Base-by-base conservation (phyloP, 2,113 vertebrate species). In the Pomatostomus ruficeps region DNA sequence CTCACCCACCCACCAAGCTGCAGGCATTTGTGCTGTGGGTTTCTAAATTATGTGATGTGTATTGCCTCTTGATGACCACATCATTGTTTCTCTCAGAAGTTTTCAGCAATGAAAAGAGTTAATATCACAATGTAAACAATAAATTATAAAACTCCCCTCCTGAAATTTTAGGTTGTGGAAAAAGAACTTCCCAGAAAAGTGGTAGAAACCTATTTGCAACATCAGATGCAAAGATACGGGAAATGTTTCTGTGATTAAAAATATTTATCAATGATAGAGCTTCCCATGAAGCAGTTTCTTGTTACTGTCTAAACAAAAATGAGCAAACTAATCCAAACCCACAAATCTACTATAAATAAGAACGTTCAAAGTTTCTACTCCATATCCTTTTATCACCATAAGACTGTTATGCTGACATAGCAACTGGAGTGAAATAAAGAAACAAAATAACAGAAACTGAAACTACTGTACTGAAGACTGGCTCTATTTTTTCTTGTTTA, bases 391-490 rank as follows among this genome's bases (percentile, higher is more conserved):
- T 33, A 62, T 49, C 51, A 77, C 19, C 11, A 8, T 46, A 70
- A 40, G 23, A 29, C 14, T 71, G 54, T 82, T 90, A 65, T 42
- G 78, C 85, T 97, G 89, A 96, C 71, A 76, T 70, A 79, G 67
- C 63, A 97, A 95, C 63, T 89, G 46, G 12, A 91, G 31, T 62
- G 35, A 79, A 91, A 79, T 2, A 58, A 10, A 65, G 66, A 94
- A 94, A 82, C 24, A 85, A 87, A 89, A 48, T 21, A 85, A 77
- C 24, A 93, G 88, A 96, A 96, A 95, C 35, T 83, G 89, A 94
- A 96, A 93, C 42, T 62, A 77, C 6, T 13, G 24, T 38, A 26
- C 18, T 49, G 36, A 85, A 88, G 35, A 38, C 26, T 42, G 23
- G 4, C 6, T 86, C 49, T 81, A 26, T 12, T 48, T 75, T 88